Base-by-base conservation (phyloP, 2,888 invertebrate genomes). In the Orchesellides sinensis region DNA sequence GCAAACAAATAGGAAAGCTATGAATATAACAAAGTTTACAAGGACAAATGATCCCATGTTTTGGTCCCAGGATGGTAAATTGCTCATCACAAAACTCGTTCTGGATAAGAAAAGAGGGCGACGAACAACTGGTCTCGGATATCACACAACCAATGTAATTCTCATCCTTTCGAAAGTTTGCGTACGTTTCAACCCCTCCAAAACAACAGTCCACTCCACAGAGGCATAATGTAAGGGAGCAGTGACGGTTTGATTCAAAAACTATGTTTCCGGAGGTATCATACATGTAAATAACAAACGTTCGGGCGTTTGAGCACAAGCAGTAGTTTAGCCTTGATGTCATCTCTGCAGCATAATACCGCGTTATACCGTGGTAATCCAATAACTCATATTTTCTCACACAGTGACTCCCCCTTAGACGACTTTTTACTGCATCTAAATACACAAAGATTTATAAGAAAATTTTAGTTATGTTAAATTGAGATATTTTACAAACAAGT, bases 271-370 rank as follows among this genome's bases (percentile, higher is more conserved):
- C 83, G 1, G 29, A 23, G 0, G 35, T 19, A 8, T 73, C 78
- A 17, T 47, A 83, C 73, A 83, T 68, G 59, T 29, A 19, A n/a
- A 78, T 83, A 17, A 29, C 27, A 45, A 83, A 83, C 14, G 61
- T n/a, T 10, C 83, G 56, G 14, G 35, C 1, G 21, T 79, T 68
- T 0, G 73, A 72, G 35, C 66, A 73, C 12, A 56, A 27, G 49
- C 49, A 27, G 0, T 25, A 21, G 21, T 6, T 23, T 17, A 21
- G 21, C 0, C 56, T 14, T 2, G 40, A 12, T 1, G 61, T 32
- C 2, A 35, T 12, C 27, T 83, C 83, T 10, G 40, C 83, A 25
- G 83, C 83, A 45, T 80, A 83, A 45, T 35, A 80, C 5, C 54
- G 40, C 3, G 54, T 45, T 3, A 21, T 29, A 2, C 83, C 83